Evolutionary conservation across 2,888 invertebrate genomes (phyloP).

Genomic region (Tachina fera): DNA sequence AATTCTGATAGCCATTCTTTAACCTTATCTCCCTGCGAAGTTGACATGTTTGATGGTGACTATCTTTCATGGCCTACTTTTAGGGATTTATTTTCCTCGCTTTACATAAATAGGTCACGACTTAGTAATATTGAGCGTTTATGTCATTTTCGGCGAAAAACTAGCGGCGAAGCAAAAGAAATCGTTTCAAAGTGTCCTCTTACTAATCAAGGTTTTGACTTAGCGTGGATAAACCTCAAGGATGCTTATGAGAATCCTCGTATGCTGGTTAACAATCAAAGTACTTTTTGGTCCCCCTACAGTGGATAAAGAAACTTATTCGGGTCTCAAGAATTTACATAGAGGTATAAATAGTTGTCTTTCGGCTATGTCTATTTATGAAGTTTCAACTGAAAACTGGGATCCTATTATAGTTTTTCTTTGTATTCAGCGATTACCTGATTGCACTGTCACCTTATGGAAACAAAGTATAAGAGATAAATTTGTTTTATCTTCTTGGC

Average conservation of each 20-base stretch:
- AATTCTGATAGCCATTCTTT: no score
- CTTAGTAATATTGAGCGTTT: neutral
- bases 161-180: neutral
- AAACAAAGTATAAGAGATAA: no score
- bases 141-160: neutral
- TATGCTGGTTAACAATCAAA: constrained; percentile 11
- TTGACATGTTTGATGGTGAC: no score
- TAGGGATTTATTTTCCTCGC: no score
- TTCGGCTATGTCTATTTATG: neutral
- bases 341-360: constrained; percentile 6
- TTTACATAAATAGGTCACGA: no score
- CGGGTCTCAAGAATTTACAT: neutral
- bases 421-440: no score
- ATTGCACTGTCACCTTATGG: no score
- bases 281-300: neutral
- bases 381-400: neutral
- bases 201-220: neutral
- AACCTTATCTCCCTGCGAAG: no score
- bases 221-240: neutral
- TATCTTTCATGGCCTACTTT: no score
- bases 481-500: no score
- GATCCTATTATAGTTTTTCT: constrained; percentile 2
- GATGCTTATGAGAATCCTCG: neutral
- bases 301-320: neutral
- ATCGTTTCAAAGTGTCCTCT: no score